Evolutionary conservation across 2,888 invertebrate genomes (phyloP), one percentile per base, ranked within the genome.

Genomic region (Bombylius major): DNA sequence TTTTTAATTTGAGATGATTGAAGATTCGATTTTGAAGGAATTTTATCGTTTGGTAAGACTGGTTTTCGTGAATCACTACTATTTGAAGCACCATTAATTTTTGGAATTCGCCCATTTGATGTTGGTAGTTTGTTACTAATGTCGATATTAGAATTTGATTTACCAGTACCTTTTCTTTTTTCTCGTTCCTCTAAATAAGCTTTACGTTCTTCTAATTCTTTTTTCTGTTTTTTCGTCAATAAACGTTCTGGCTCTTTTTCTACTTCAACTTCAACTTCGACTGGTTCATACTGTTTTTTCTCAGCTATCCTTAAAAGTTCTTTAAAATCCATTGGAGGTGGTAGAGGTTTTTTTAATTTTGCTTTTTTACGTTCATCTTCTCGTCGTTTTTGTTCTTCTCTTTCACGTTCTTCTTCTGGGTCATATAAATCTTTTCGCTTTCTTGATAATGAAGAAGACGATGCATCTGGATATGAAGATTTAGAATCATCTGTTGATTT

Each of bases 281-380:
- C 69, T 0, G 91, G 91, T 67, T 90, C 87, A 69, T 82, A 79
- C 62, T 90, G 90, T 67, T 91, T 91, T 66, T 87, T 82, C 63
- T 86, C 88, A 0, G 92, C 92, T 8, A 92, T 74, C 72, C 89
- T 87, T 5, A 94, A 70, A 32, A 94, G 70, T 56, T 87, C 82
- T 64, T 81, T 78, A 67, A 90, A 93, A 70, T 89, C 87, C 70
- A 91, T 79, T 0, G 86, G 84, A 0, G 90, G 87, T 4, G 88
- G 87, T 50, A 76, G 70, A 5, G 78, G 75, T 61, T 77, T 70
- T 58, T 71, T 81, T 6, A 75, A 69, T 69, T 85, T 87, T 0
- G 77, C 74, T 64, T 81, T 82, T 14, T 70, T 60, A 54, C 65
- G 62, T 55, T 66, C 65, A 8, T 75, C 70, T 14, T 71, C 71